Evolutionary conservation across 2,888 invertebrate species (phyloP).

Genomic region (Thera britannica): DNA sequence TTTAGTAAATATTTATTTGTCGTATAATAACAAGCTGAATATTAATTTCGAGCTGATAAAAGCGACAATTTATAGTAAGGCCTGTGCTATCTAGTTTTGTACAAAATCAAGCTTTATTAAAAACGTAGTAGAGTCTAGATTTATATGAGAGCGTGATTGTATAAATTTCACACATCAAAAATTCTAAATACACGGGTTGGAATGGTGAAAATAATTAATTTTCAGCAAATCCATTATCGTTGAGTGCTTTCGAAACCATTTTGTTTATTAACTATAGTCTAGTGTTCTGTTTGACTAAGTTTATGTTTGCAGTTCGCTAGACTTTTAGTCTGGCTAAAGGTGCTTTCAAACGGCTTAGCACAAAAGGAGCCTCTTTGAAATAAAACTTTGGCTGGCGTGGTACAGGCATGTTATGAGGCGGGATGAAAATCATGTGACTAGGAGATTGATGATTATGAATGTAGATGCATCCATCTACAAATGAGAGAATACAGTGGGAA

Average conservation of each 20-base stretch:
- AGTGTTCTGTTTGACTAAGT: constrained; percentile 4
- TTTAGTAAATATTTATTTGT: no score
- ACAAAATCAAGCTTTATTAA: constrained; percentile 36
- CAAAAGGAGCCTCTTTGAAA: no score
- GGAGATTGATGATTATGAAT: no score
- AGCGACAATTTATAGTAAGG: constrained; percentile 27
- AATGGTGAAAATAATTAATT: constrained; percentile 72
- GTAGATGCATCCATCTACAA: no score
- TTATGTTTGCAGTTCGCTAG: constrained; percentile 9
- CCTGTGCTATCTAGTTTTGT: constrained; percentile 13
- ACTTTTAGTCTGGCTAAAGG: no score
- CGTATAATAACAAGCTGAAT: constrained; percentile 10
- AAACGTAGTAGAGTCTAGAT: constrained; percentile 37
- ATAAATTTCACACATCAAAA: constrained; percentile 67
- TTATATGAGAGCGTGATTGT: constrained; percentile 32
- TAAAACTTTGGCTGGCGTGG: no score
- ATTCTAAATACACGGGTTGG: constrained; percentile 57
- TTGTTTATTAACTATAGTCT: constrained; percentile 46
- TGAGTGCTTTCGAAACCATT: constrained; percentile 65
- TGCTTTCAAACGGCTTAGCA: no score
- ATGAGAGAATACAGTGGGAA: no score
- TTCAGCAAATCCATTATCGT: constrained; percentile 68
- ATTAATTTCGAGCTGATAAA: constrained; percentile 16
- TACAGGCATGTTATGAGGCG: no score
- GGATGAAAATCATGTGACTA: no score